These are phyloP conservation scores for Gastrophysa polygoni DNA, from an alignment of 2,888 invertebrate genomes.

Conservation along the genomic window DNA sequence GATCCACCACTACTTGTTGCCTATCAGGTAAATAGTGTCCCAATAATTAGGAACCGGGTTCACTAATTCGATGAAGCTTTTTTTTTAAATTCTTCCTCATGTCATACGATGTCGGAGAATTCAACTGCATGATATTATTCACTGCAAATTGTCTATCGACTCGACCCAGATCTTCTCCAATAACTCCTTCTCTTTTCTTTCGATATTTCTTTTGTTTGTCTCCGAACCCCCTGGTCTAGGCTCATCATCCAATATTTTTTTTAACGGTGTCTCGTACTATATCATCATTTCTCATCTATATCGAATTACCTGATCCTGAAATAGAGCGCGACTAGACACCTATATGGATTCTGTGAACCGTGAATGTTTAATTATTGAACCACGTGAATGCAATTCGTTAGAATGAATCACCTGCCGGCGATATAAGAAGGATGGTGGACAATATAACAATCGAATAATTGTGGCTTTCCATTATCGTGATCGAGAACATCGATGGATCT, in stretches of 20 bases:
- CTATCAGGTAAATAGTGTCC: too few relatives aligned
- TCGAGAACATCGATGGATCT: not conserved
- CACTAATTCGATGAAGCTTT: too few relatives aligned
- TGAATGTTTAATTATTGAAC: slow-evolving; percentile 43
- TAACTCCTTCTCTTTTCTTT: not conserved
- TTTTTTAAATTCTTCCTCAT: too few relatives aligned
- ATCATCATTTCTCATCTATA: slow-evolving; percentile 30
- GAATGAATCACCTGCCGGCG: slow-evolving; percentile 35
- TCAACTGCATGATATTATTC: too few relatives aligned
- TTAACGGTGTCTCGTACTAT: not conserved
- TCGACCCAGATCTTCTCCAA: too few relatives aligned
- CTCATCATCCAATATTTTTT: not conserved
- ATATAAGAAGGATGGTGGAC: slow-evolving; percentile 7
- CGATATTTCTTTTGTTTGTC: not conserved
- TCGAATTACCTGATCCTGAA: slow-evolving; percentile 33
- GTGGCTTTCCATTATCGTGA: not conserved
- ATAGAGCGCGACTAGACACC: slow-evolving; percentile 41
- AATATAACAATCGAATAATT: slow-evolving; percentile 14
- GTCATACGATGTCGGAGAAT: too few relatives aligned
- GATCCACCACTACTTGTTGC: too few relatives aligned
- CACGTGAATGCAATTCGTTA: slow-evolving; percentile 39
- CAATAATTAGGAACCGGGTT: too few relatives aligned
- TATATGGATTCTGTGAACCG: slow-evolving; percentile 43
- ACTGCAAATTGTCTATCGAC: too few relatives aligned
- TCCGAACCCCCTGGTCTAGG: too few relatives aligned